Evolutionary conservation across 92 coral and sea anemone species (phyloP), one percentile per base, ranked within the genome.

Genomic region (Epizoanthus fatuus): DNA sequence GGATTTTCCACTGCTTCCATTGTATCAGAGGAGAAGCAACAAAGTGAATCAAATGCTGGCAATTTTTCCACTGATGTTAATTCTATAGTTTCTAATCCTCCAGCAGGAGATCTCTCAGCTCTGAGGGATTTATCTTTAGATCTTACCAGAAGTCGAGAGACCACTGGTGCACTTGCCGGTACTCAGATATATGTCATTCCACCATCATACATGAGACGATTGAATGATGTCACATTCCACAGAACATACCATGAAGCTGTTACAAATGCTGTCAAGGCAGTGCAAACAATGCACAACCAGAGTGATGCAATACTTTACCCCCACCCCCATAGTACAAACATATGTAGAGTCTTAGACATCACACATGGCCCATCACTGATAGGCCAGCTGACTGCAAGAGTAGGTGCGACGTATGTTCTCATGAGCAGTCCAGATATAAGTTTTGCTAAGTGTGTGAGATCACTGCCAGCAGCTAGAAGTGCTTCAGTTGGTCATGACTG

Each of bases 141-240:
- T n/a, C 16, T 59, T 25, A 52, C 40, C 38, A 72, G 25, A 53
- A 60, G 7, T 49, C 65, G 59, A 38, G 14, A 51, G 22, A 39
- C 63, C 42, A 37, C 3, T 42, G 22, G 7, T 42, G 63, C 45
- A 47, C 25, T 32, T 56, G 25, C 32, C 3, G 2, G 25, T 45
- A n/a, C 0, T 0, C 81, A 16, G 49, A 59, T 54, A 42, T 64
- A 83, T 1, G 79, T 90, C 37, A 81, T 97, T 47, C 97, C 98
- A 13, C 94, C 93, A 22, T 85, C 95, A 38, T 91, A 90, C 62
- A 88, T 97, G 88, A 72, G 94, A 35, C 87, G 91, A 60, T 74
- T 93, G 66, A 97, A 97, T 76, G 99, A 97, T 73, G 68, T 15
- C 3, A 39, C 58, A 52, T 95, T 91, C 62, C 88, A 79, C 38